A percentile compares a stretch with the other conserved stretches of the same genome.
Evolutionary conservation across 2,888 invertebrate species (phyloP).

Genomic region (Adineta ricciae): DNA sequence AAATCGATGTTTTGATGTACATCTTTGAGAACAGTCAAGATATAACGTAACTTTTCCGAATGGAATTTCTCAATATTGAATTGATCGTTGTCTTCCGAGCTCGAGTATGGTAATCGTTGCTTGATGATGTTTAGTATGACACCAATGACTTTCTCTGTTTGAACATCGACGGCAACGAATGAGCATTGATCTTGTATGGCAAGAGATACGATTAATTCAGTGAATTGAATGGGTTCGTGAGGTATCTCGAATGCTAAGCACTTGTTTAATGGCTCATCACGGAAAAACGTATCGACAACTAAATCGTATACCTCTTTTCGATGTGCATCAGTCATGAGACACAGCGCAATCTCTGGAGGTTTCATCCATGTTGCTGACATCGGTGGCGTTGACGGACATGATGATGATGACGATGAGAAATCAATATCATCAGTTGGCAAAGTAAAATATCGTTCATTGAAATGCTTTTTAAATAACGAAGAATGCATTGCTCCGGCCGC

Average conservation of each 20-base stretch:
- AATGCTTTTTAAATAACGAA: not conserved
- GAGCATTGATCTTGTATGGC: slow-evolving; percentile 11
- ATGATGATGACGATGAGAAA: not conserved
- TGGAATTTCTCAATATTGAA: not conserved
- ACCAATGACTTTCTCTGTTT: not conserved
- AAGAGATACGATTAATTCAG: not conserved
- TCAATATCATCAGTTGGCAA: not conserved
- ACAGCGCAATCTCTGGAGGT: not conserved
- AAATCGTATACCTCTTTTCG: not conserved
- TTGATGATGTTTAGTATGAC: not conserved
- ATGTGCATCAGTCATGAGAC: not conserved
- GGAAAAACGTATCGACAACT: not conserved
- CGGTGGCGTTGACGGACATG: slow-evolving; percentile 2
- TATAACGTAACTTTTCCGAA: slow-evolving; percentile 17
- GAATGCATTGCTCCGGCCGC: not conserved
- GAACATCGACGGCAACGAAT: not conserved
- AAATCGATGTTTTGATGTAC: slow-evolving; percentile 16
- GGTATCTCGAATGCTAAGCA: not conserved
- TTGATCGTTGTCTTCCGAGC: not conserved
- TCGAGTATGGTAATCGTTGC: not conserved
- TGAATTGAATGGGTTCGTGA: slow-evolving; percentile 7
- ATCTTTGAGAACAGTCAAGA: not conserved
- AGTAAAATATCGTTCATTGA: not conserved
- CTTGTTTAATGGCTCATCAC: slow-evolving; percentile 22
- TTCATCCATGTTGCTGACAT: not conserved